A percentile compares a stretch with the other conserved stretches of the same genome.
Evolutionary conservation across 2,888 invertebrate species (phyloP).

Genomic region (Diachrysia chrysitis): DNA sequence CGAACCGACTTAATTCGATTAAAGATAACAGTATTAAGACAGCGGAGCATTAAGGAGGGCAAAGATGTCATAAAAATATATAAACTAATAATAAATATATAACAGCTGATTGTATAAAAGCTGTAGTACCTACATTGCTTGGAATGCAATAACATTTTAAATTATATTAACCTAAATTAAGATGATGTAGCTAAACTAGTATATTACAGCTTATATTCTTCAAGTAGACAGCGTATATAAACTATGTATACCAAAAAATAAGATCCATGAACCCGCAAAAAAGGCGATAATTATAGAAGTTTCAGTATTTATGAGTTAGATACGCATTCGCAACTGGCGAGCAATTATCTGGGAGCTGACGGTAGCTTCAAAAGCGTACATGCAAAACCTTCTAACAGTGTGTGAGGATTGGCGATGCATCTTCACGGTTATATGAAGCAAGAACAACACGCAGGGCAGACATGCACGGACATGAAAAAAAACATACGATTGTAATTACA

Average conservation of each 20-base stretch:
- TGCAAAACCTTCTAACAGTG: slow-evolving; percentile 38
- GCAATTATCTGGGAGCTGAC: slow-evolving; percentile 56
- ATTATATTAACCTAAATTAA: too few species aligned
- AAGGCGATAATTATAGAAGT: slow-evolving; percentile 48
- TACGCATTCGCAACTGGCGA: slow-evolving; percentile 46
- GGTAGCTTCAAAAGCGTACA: slow-evolving; percentile 48
- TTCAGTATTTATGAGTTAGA: slow-evolving; percentile 54
- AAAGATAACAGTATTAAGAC: slow-evolving; percentile 2
- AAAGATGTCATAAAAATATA: not conserved
- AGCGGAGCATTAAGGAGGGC: not conserved
- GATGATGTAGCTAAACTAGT: too few species aligned
- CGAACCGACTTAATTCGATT: slow-evolving; percentile 4
- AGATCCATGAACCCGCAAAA: slow-evolving; percentile 48
- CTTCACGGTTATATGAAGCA: slow-evolving; percentile 9
- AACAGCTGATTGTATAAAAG: not conserved
- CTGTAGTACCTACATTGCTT: not conserved
- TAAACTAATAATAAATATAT: not conserved
- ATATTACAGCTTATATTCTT: not conserved
- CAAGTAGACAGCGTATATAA: slow-evolving; percentile 33
- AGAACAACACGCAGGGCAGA: not conserved
- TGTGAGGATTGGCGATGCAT: slow-evolving; percentile 22
- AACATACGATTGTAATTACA: slow-evolving; percentile 1
- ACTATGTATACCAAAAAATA: slow-evolving; percentile 35
- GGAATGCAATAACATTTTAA: too few species aligned
- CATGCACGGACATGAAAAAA: not conserved